Evolutionary conservation across 2,888 invertebrate species (phyloP).

Genomic region (Nasonia oneida): DNA sequence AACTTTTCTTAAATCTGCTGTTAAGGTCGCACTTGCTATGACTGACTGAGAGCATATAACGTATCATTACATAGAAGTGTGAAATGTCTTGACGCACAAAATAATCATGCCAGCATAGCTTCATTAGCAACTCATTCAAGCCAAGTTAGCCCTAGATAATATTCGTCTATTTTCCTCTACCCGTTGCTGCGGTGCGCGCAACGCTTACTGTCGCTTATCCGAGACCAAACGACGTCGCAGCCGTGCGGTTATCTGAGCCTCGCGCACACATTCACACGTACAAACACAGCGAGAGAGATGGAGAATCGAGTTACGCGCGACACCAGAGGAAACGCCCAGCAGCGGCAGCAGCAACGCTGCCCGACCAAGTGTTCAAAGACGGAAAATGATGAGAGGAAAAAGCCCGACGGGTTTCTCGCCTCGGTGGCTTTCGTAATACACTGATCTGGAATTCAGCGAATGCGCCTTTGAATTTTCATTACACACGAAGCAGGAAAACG

Average conservation of each 20-base stretch:
- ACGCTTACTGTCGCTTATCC: slow-evolving; percentile 30
- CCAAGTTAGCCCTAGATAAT: slow-evolving; percentile 48
- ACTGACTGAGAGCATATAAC: too few relatives aligned
- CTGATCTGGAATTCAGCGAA: slow-evolving; percentile 44
- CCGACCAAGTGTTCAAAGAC: slow-evolving; percentile 4
- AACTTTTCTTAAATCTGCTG: too few relatives aligned
- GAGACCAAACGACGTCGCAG: slow-evolving; percentile 44
- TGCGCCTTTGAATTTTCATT: slow-evolving; percentile 48
- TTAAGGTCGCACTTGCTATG: too few relatives aligned
- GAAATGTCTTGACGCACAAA: slow-evolving; percentile 25
- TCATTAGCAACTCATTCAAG: slow-evolving; percentile 54
- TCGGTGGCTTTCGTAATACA: slow-evolving; percentile 42
- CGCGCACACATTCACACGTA: not conserved
- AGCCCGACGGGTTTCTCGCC: not conserved
- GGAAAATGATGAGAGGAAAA: not conserved
- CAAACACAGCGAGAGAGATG: not conserved
- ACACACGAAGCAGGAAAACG: slow-evolving; percentile 24
- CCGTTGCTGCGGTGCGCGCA: not conserved
- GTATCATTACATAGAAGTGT: too few relatives aligned
- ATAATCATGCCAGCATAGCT: slow-evolving; percentile 12
- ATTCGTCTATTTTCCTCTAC: slow-evolving; percentile 22
- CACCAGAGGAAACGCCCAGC: not conserved
- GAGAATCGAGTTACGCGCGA: not conserved
- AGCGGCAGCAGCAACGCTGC: not conserved
- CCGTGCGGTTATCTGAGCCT: slow-evolving; percentile 35